phyloP scores from a whole-genome alignment of 2,888 invertebrate genomes.

The Acleris sparsana region DNA sequence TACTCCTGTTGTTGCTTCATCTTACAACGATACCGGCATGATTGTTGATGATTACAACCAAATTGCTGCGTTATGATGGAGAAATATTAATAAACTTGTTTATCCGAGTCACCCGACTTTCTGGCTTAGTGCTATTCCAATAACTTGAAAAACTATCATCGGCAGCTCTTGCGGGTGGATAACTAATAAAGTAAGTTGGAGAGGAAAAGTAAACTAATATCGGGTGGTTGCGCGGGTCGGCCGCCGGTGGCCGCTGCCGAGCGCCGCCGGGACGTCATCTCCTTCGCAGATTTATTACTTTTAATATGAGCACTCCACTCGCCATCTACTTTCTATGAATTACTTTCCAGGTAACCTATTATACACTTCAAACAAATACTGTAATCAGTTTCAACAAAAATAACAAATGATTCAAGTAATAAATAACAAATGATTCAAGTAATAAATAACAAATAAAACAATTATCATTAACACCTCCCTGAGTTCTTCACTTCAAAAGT shows the following conservation, averaged over 20 bases:
- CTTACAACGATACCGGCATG: neutral
- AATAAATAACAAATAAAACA: slow-evolving; percentile 63
- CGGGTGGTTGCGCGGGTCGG: slow-evolving; percentile 69
- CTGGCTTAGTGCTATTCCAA: slow-evolving; percentile 66
- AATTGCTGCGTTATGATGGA: neutral
- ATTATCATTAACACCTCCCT: slow-evolving; percentile 75
- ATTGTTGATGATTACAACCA: neutral
- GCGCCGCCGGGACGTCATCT: slow-evolving; percentile 53
- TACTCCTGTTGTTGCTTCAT: slow-evolving; percentile 15
- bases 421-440: slow-evolving; percentile 40
- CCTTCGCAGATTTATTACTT: slow-evolving; percentile 76
- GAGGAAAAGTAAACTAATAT: slow-evolving; percentile 84
- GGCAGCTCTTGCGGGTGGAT: slow-evolving; percentile 70
- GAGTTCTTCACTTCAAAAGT: slow-evolving; percentile 78
- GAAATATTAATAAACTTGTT: slow-evolving; percentile 11
- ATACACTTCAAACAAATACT: slow-evolving; percentile 8
- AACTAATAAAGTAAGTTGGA: slow-evolving; percentile 82
- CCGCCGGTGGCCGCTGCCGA: slow-evolving; percentile 51
- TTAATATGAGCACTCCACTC: slow-evolving; percentile 68
- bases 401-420: slow-evolving; percentile 40
- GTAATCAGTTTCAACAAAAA: too few species aligned
- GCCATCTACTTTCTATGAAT: slow-evolving; percentile 57
- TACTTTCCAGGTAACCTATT: slow-evolving; percentile 34
- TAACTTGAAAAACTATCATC: slow-evolving; percentile 76
- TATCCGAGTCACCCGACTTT: slow-evolving; percentile 37